phyloP scores from a whole-genome alignment of 1,140 invertebrate genomes.

The Zaprionus africanus region DNA sequence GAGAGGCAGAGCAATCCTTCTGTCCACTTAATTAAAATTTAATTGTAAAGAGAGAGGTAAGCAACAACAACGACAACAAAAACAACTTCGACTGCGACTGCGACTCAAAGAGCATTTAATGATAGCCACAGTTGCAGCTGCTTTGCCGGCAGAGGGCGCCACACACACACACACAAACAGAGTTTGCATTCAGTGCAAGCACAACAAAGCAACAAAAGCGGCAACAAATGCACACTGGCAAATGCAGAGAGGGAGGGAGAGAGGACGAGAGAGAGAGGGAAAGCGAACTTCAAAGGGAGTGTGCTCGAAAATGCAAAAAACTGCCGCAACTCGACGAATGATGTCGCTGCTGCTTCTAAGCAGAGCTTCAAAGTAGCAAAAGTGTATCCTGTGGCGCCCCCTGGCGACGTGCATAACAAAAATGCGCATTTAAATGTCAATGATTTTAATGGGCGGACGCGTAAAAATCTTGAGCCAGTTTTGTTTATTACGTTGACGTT shows the following conservation, averaged over 20 bases:
- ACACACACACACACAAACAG: conserved; percentile 37
- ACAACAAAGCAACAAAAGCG: conserved; percentile 46
- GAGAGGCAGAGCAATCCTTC: conserved; percentile 26
- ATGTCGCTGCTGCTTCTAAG: conserved; percentile 13
- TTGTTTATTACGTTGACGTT: conserved; percentile 71
- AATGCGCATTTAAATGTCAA: conserved; percentile 77
- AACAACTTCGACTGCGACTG: conserved; percentile 33
- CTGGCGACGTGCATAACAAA: conserved; percentile 38
- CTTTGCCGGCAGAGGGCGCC: conserved; percentile 25
- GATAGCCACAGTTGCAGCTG: conserved; percentile 47
- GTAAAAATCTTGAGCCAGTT: conserved; percentile 81
- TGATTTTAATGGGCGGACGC: conserved; percentile 82
- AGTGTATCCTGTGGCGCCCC: conserved; percentile 50
- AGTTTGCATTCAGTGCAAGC: conserved; percentile 57
- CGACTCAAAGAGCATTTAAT: conserved; percentile 65
- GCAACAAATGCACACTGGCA: conserved; percentile 29
- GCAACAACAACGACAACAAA: conserved; percentile 30
- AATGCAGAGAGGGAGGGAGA: neutral
- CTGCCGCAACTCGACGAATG: conserved; percentile 15
- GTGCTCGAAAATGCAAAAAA: conserved; percentile 39
- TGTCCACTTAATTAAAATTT: conserved; percentile 79
- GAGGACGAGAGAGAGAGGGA: neutral
- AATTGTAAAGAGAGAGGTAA: conserved; percentile 56
- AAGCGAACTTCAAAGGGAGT: conserved; percentile 56
- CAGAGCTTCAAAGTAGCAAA: conserved; percentile 63